A percentile compares a stretch with the other conserved stretches of the same genome.
Conservation (phyloP, 2,113 vertebrate species). For the Podarcis cretensis region DNA sequence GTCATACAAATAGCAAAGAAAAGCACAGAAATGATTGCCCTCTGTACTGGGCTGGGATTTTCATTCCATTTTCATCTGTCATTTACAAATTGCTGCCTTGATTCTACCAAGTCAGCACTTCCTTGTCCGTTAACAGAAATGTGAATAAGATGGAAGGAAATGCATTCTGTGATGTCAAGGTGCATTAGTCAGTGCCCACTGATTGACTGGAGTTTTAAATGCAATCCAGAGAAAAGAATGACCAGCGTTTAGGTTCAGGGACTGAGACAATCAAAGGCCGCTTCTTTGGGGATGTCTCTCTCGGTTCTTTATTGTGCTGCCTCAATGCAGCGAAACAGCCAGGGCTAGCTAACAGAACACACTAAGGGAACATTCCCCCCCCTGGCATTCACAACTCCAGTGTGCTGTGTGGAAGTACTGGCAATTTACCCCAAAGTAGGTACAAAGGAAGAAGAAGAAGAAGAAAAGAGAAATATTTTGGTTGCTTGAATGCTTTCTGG, state of each 20-base stretch:
- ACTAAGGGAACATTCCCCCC: neutral
- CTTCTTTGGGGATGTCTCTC: neutral
- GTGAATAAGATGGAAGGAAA: conserved; percentile 23
- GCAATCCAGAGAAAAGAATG: conserved; percentile 14
- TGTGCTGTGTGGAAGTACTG: neutral
- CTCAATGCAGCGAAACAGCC: neutral
- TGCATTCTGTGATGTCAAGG: neutral
- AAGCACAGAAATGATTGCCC: neutral
- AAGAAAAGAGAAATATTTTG: conserved; percentile 13
- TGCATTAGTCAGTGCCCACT: neutral
- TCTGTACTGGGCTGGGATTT: neutral
- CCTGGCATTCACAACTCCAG: neutral
- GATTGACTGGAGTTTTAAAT: conserved; percentile 25
- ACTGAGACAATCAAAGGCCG: neutral
- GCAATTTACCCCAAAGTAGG: neutral
- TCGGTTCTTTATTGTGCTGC: neutral
- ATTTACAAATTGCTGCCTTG: conserved; percentile 10
- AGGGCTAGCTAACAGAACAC: neutral
- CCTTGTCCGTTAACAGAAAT: conserved; percentile 21
- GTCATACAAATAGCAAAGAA: rapidly evolving
- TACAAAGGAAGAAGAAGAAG: neutral
- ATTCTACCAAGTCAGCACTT: conserved; percentile 17
- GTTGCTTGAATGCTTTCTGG: neutral
- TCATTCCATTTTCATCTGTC: conserved; percentile 42
- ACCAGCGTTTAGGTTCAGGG: neutral